These are phyloP conservation scores for Pocillopora grandis DNA, from an alignment of 92 coral and sea anemone species.

Conservation along the genomic window DNA sequence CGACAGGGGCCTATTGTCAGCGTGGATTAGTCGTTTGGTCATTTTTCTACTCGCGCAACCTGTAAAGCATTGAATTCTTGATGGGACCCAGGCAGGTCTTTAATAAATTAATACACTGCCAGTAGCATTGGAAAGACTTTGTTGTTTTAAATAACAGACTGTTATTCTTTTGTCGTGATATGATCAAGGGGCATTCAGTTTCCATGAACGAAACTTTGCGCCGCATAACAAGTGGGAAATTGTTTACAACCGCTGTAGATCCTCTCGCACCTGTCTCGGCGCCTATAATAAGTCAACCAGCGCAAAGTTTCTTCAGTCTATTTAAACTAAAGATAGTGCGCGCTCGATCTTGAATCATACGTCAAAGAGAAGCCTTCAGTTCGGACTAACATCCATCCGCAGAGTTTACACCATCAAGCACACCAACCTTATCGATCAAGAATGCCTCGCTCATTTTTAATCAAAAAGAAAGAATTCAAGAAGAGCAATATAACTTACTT, in stretches of 20 bases:
- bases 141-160: constrained; percentile 71
- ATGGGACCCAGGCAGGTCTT: constrained; percentile 81
- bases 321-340: constrained; percentile 33
- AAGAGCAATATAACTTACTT: constrained; percentile 77
- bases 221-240: constrained; percentile 77
- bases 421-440: constrained; percentile 16
- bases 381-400: constrained; percentile 13
- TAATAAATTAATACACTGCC: constrained; percentile 83
- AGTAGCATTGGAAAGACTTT: constrained; percentile 59
- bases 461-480: constrained; percentile 97
- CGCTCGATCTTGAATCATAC: constrained; percentile 38
- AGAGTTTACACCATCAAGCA: not conserved
- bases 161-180: constrained; percentile 73
- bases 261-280: constrained; percentile 52
- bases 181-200: constrained; percentile 67
- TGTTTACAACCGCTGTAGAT: constrained; percentile 62
- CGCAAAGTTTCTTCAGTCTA: constrained; percentile 17
- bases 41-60: constrained; percentile 65
- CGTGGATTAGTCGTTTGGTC: constrained; percentile 74
- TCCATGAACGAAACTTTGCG: constrained; percentile 60
- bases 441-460: constrained; percentile 98
- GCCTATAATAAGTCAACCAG: constrained; percentile 31
- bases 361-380: constrained; percentile 13
- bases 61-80: constrained; percentile 77
- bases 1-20: constrained; percentile 63